These are phyloP conservation scores for Cremastinae sp. DNA, from an alignment of 2,888 invertebrate species.

Conservation along the genomic window DNA sequence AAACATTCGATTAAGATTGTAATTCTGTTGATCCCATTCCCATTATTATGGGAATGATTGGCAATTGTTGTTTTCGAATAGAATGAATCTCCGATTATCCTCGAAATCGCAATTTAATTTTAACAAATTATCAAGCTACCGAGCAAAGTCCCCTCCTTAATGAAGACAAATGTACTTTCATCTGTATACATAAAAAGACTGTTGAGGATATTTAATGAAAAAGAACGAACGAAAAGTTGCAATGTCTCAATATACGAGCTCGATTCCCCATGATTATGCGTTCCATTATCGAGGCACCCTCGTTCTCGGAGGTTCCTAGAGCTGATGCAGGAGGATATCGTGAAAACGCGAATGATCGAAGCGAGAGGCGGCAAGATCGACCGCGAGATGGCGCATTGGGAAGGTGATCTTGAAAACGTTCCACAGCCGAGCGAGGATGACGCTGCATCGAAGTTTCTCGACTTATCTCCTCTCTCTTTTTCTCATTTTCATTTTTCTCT, in stretches of 20 bases:
- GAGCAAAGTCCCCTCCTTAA: background rate
- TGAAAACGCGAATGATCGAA: slow-evolving; percentile 7
- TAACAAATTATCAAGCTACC: no score
- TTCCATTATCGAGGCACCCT: background rate
- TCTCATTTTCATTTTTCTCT: slow-evolving; percentile 64
- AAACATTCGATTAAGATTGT: no score
- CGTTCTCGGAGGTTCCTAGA: background rate
- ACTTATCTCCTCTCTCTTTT: slow-evolving; percentile 75
- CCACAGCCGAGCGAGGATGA: slow-evolving; percentile 72
- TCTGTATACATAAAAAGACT: background rate
- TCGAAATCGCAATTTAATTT: no score
- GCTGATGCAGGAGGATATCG: background rate
- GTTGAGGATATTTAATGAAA: background rate
- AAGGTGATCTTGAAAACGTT: slow-evolving; percentile 30
- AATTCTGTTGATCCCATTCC: no score
- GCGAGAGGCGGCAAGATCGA: slow-evolving; percentile 23
- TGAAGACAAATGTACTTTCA: background rate
- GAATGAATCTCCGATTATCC: no score
- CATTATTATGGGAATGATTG: no score
- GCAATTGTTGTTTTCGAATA: no score
- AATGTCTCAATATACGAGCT: background rate
- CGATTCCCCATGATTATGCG: background rate
- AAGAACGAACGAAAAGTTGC: slow-evolving; percentile 1
- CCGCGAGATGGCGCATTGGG: slow-evolving; percentile 6
- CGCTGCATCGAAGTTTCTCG: slow-evolving; percentile 77